Conservation (phyloP, 1,140 invertebrate genomes). For the Lepeophtheirus salmonis region DNA sequence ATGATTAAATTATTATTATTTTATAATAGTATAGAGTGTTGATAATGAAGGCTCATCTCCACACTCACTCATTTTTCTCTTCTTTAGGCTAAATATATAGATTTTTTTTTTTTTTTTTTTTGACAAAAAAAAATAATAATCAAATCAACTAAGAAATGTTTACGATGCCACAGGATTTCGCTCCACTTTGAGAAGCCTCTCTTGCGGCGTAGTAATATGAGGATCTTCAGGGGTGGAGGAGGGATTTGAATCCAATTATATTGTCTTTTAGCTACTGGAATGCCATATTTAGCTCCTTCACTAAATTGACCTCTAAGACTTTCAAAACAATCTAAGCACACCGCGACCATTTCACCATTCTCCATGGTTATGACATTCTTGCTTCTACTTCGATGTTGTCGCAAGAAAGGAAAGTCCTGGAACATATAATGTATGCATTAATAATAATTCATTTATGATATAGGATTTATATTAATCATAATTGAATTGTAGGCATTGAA, state of each 20-base stretch:
- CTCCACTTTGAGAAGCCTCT: constrained; percentile 13
- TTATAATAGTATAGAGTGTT: neutral
- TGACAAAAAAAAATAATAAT: too few relatives aligned
- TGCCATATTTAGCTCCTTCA: constrained; percentile 38
- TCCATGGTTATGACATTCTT: constrained; percentile 56
- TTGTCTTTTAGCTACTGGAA: constrained; percentile 54
- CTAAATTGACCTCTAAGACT: constrained; percentile 43
- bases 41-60: neutral
- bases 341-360: constrained; percentile 76
- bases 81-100: too few relatives aligned
- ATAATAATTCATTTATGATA: too few relatives aligned
- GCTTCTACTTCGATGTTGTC: constrained; percentile 51
- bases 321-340: constrained; percentile 74
- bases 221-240: constrained; percentile 44
- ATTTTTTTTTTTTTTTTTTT: too few relatives aligned
- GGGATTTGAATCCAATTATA: constrained; percentile 82
- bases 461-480: too few relatives aligned
- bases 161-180: neutral
- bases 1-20: neutral
- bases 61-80: neutral
- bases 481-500: too few relatives aligned
- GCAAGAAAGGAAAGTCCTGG: constrained; percentile 37
- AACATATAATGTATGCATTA: too few relatives aligned
- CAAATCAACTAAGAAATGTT: too few relatives aligned
- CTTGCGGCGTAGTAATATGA: constrained; percentile 9